These are phyloP conservation scores for Tiphia femorata DNA, from an alignment of 2,888 invertebrate genomes.

Conservation along the genomic window DNA sequence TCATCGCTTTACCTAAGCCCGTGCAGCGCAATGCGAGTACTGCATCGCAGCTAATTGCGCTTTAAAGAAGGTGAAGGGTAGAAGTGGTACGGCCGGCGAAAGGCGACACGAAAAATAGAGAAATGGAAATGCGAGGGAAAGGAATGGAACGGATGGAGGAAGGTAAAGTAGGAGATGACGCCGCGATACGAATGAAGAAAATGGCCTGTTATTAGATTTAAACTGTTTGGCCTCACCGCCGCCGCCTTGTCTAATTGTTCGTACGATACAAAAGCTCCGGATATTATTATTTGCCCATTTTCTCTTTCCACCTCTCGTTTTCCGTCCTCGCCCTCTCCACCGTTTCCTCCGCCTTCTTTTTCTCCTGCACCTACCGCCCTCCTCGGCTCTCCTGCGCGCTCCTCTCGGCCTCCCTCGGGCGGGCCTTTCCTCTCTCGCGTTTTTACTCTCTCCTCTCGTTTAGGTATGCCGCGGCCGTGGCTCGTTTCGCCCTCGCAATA, in stretches of 20 bases:
- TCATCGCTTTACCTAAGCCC: too few species aligned
- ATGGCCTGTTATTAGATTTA: conserved; percentile 54
- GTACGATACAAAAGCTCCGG: conserved; percentile 38
- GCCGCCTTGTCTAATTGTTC: conserved; percentile 52
- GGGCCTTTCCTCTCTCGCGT: conserved; percentile 12
- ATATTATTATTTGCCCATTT: conserved; percentile 46
- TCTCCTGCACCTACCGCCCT: background rate
- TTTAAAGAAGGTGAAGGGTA: too few species aligned
- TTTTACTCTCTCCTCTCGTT: conserved; percentile 35
- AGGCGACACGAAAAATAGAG: background rate
- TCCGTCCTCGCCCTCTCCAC: conserved; percentile 2
- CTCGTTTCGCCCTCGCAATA: conserved; percentile 39
- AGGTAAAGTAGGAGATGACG: conserved; percentile 3
- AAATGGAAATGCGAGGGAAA: background rate
- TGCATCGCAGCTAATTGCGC: too few species aligned
- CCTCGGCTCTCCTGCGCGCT: background rate
- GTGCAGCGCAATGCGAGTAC: too few species aligned
- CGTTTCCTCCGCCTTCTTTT: background rate
- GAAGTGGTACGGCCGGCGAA: background rate
- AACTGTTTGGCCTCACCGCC: conserved; percentile 51
- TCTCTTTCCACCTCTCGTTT: conserved; percentile 8
- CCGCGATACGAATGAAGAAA: conserved; percentile 25
- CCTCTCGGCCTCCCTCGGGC: background rate
- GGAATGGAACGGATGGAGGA: conserved; percentile 6
- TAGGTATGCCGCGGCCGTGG: conserved; percentile 23